A percentile compares a stretch with the other conserved stretches of the same genome.
Evolutionary conservation across 1,140 invertebrate genomes (phyloP).

Genomic region (Calliphora vicina): DNA sequence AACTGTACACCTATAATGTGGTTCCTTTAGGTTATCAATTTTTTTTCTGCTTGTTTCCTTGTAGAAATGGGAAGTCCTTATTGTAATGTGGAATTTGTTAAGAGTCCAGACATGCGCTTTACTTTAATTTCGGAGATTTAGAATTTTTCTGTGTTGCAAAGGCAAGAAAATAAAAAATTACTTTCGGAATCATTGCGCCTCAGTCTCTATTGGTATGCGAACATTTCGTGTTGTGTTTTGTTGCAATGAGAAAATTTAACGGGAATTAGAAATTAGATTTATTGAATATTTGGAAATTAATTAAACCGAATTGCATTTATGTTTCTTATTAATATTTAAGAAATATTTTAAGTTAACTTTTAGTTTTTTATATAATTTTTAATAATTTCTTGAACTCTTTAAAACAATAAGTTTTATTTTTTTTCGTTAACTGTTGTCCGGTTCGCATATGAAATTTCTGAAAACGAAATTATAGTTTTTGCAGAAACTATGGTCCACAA

Average conservation of each 20-base stretch:
- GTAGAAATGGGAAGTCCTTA: slow-evolving; percentile 4
- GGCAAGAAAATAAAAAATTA: neutral
- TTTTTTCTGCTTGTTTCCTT: neutral
- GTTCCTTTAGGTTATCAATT: neutral
- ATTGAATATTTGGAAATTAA: neutral
- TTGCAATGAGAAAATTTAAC: neutral
- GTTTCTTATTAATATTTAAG: neutral
- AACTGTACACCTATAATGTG: slow-evolving; percentile 29
- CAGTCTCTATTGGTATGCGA: neutral
- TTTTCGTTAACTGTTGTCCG: too few relatives aligned
- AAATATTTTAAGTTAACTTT: neutral
- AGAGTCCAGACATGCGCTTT: slow-evolving; percentile 10
- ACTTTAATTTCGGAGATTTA: neutral
- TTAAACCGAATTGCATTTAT: neutral
- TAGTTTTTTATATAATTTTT: too few relatives aligned
- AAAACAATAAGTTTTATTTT: too few relatives aligned
- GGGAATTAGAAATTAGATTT: neutral
- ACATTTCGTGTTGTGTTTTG: neutral
- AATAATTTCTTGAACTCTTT: too few relatives aligned
- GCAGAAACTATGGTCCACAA: too few relatives aligned
- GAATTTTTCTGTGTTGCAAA: neutral
- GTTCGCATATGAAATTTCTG: too few relatives aligned
- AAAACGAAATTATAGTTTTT: too few relatives aligned
- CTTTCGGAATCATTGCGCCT: neutral
- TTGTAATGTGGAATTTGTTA: neutral